These are phyloP conservation scores for Pseudoips prasinana DNA, from an alignment of 2,888 invertebrate genomes.

Conservation along the genomic window DNA sequence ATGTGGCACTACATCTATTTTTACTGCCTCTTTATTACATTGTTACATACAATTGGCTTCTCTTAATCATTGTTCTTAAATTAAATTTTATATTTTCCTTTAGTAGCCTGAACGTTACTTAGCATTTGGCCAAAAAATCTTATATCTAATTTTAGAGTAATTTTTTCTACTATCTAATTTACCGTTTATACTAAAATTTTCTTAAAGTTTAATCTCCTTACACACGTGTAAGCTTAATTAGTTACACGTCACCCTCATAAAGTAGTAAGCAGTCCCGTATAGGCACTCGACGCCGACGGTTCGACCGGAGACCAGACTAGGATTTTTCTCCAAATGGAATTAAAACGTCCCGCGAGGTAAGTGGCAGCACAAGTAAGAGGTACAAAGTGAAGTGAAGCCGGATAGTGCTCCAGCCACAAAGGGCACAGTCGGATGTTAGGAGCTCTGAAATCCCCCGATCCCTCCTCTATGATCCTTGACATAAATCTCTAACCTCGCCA, in stretches of 20 bases:
- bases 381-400: conserved; percentile 76
- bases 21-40: conserved; percentile 34
- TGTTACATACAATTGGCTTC: conserved; percentile 32
- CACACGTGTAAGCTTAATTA: no score
- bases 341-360: conserved; percentile 76
- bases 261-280: background rate
- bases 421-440: conserved; percentile 76
- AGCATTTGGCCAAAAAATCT: no score
- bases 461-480: conserved; percentile 80
- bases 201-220: no score
- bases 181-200: no score
- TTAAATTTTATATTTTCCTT: no score
- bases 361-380: conserved; percentile 71
- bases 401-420: conserved; percentile 79
- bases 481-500: conserved; percentile 80
- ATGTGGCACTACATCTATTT: conserved; percentile 35
- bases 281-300: conserved; percentile 27
- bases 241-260: no score
- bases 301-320: conserved; percentile 42
- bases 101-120: no score
- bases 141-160: no score
- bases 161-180: no score
- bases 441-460: conserved; percentile 77
- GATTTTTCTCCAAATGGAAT: conserved; percentile 72
- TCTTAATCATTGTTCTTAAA: conserved; percentile 33